Conservation (phyloP, 2,888 invertebrate species). For the Cephalotes varians region DNA sequence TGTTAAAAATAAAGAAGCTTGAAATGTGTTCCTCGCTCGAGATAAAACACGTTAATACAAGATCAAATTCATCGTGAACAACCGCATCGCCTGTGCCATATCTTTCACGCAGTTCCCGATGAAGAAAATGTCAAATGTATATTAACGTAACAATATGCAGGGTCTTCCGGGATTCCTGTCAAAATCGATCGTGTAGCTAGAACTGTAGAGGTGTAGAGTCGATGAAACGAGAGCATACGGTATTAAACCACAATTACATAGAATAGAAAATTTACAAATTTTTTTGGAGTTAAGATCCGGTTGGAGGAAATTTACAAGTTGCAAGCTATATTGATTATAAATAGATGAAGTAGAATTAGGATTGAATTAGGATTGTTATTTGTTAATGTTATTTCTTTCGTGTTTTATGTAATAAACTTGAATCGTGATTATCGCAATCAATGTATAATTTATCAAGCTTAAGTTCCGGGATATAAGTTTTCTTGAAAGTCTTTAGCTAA, state of each 20-base stretch:
- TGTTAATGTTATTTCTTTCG: not conserved
- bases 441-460: not conserved
- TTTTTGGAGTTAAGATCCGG: too few species aligned
- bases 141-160: not conserved
- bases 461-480: conserved; percentile 2
- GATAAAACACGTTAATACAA: not conserved
- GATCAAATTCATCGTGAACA: not conserved
- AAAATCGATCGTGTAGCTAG: not conserved
- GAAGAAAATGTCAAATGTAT: not conserved
- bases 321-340: not conserved
- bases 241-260: not conserved
- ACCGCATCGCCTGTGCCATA: not conserved
- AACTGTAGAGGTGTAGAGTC: not conserved
- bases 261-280: too few species aligned
- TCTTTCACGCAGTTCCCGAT: not conserved
- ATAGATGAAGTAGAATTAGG: not conserved
- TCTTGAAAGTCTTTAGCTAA: not conserved
- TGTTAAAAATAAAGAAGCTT: not conserved
- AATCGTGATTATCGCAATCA: not conserved
- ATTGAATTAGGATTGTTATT: not conserved
- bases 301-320: not conserved
- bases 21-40: not conserved
- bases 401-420: not conserved
- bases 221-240: not conserved
- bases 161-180: not conserved